Evolutionary conservation across 2,888 invertebrate genomes (phyloP).

Genomic region (Theretra japonica): DNA sequence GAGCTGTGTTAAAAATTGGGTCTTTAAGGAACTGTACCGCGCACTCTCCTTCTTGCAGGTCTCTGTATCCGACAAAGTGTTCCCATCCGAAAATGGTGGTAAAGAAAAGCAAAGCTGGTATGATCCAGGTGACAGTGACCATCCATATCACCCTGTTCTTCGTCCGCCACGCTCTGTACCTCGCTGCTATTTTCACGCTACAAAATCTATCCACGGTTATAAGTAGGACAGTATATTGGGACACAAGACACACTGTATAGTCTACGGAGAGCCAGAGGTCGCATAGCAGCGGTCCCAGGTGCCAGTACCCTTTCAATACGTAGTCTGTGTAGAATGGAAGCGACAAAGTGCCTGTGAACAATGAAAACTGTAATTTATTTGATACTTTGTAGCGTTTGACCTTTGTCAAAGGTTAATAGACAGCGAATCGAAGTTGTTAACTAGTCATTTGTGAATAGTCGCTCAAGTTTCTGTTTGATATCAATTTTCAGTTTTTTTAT

Average conservation of each 20-base stretch:
- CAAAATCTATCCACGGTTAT: slow-evolving; percentile 99
- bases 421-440: slow-evolving; percentile 1
- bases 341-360: slow-evolving; percentile 93
- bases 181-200: slow-evolving; percentile 99
- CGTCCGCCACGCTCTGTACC: slow-evolving; percentile 98
- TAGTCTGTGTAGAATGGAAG: slow-evolving; percentile 99
- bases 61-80: slow-evolving; percentile 96
- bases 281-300: slow-evolving; percentile 97
- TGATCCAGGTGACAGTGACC: slow-evolving; percentile 98
- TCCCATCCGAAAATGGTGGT: slow-evolving; percentile 99
- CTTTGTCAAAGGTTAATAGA: neutral
- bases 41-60: slow-evolving; percentile 94
- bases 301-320: slow-evolving; percentile 98
- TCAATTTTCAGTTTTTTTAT: neutral
- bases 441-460: neutral
- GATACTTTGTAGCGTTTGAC: slow-evolving; percentile 37
- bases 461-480: neutral
- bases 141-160: slow-evolving; percentile 97
- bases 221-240: slow-evolving; percentile 99
- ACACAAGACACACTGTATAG: slow-evolving; percentile 99
- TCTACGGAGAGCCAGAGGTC: slow-evolving; percentile 99
- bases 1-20: slow-evolving; percentile 97
- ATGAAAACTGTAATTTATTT: slow-evolving; percentile 46
- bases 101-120: slow-evolving; percentile 98
- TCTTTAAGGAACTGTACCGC: slow-evolving; percentile 99